A percentile compares a stretch with the other conserved stretches of the same genome.
These are phyloP conservation scores for Platichthys flesus DNA, from an alignment of 2,113 vertebrate species.

Conservation along the genomic window DNA sequence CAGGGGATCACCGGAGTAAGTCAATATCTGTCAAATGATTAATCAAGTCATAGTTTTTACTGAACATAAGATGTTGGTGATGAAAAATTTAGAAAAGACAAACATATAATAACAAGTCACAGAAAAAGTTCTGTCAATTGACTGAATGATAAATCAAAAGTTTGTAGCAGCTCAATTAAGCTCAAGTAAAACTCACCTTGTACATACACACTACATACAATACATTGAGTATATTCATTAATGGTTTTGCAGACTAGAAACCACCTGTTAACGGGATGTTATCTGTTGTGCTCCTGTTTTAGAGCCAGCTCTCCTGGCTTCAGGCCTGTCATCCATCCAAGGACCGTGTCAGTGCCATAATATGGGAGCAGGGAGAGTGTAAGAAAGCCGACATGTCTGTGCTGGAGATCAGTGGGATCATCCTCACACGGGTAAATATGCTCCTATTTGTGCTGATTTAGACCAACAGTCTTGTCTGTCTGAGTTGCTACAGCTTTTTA, in stretches of 20 bases:
- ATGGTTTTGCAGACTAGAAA: neutral
- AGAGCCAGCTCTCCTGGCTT: conserved; percentile 95
- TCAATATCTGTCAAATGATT: neutral
- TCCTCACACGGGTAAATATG: conserved; percentile 91
- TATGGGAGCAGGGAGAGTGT: conserved; percentile 98
- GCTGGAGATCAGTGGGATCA: conserved; percentile 96
- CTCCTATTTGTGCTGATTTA: neutral
- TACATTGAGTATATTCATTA: neutral
- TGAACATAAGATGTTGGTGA: too few species aligned
- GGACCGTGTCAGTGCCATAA: conserved; percentile 94
- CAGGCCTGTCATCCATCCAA: conserved; percentile 94
- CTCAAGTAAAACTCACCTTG: neutral
- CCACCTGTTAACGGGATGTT: neutral
- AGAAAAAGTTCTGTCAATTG: too few species aligned
- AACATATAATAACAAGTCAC: too few species aligned
- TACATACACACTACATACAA: neutral
- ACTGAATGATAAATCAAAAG: too few species aligned
- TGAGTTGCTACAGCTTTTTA: neutral
- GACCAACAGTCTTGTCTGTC: neutral
- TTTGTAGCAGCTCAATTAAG: neutral
- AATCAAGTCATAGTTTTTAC: neutral
- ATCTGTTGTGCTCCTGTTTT: conserved; percentile 14
- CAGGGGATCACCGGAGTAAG: conserved; percentile 81
- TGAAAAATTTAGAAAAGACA: too few species aligned
- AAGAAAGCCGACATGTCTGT: conserved; percentile 98